These are phyloP conservation scores for Pristis pectinata DNA, from an alignment of 2,797 vertebrate genomes.

Conservation along the genomic window DNA sequence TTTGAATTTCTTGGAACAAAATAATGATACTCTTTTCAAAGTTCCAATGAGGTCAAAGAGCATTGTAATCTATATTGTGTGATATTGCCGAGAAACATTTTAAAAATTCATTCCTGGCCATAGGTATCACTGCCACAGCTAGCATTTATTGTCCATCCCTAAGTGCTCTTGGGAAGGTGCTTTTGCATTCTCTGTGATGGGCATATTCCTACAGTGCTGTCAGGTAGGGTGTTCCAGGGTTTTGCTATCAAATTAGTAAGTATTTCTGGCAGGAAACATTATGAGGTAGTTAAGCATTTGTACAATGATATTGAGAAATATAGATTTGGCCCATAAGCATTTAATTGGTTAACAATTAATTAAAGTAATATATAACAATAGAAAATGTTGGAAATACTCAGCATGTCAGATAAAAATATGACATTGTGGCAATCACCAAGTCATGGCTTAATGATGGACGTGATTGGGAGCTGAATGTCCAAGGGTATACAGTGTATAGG, in stretches of 20 bases:
- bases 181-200: neutral
- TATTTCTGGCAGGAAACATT: neutral
- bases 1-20: neutral
- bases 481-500: no score
- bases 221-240: neutral
- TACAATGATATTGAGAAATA: neutral
- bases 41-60: neutral
- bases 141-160: neutral
- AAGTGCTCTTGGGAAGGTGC: neutral
- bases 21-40: neutral
- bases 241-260: neutral
- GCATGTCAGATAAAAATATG: no score
- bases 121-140: neutral
- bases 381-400: no score
- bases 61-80: neutral
- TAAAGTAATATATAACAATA: no score
- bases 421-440: no score
- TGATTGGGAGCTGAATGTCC: no score
- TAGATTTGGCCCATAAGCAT: neutral
- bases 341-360: neutral
- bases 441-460: no score
- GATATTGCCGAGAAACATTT: neutral
- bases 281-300: neutral
- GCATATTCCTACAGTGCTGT: neutral
- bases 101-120: neutral